Percentiles rank a stretch among this genome's conserved stretches.
These are phyloP conservation scores for Meloidogyne chitwoodi DNA, from an alignment of 1,140 invertebrate species.

Conservation along the genomic window DNA sequence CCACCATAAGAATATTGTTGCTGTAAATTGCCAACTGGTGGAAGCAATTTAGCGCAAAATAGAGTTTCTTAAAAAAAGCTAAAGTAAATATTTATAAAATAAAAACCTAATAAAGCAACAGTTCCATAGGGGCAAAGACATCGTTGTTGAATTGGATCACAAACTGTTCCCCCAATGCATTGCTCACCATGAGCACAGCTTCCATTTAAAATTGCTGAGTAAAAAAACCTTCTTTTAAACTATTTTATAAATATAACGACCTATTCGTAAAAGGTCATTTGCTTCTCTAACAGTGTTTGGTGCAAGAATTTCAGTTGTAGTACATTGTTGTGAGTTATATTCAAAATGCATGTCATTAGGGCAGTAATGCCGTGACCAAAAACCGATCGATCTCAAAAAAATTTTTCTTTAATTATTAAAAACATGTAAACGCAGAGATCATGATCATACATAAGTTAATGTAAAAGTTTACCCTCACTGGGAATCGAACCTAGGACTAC, in stretches of 20 bases:
- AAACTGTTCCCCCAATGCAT: constrained; percentile 59
- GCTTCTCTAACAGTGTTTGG: constrained; percentile 37
- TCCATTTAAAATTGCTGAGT: constrained; percentile 56
- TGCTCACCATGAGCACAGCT: constrained; percentile 53
- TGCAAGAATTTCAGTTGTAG: constrained; percentile 11
- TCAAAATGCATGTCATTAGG: constrained; percentile 57
- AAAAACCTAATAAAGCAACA: constrained; percentile 51
- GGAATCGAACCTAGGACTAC: too few relatives aligned
- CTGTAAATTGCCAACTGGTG: not conserved
- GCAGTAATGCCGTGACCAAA: constrained; percentile 52
- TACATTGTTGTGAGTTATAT: constrained; percentile 54
- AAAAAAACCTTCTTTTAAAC: not conserved
- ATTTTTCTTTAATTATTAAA: too few relatives aligned
- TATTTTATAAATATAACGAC: not conserved
- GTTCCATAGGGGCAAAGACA: constrained; percentile 57
- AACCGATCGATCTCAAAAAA: constrained; percentile 48
- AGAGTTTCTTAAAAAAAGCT: not conserved
- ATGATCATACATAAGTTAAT: too few relatives aligned
- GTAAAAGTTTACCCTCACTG: too few relatives aligned
- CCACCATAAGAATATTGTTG: not conserved
- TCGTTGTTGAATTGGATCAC: constrained; percentile 39
- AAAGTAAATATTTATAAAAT: constrained; percentile 6
- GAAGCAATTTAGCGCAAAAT: constrained; percentile 4
- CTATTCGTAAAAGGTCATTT: constrained; percentile 48
- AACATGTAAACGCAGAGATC: too few relatives aligned